Percentiles rank a stretch among this genome's conserved stretches.
phyloP scores from a whole-genome alignment of 2,888 invertebrate genomes.

The Julus scandinavius region DNA sequence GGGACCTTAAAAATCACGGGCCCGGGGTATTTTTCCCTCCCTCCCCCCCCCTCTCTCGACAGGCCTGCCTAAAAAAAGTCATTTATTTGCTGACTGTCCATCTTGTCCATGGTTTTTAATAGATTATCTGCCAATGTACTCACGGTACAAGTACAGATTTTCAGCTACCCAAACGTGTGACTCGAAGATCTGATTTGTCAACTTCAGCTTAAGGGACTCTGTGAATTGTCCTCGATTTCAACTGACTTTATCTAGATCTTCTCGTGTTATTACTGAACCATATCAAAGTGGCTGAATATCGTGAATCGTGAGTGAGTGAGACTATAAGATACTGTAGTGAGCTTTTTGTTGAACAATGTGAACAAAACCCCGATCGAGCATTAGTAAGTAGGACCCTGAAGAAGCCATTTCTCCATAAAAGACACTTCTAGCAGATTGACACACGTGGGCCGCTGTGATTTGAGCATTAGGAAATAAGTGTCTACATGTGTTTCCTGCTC shows the following conservation, averaged over 20 bases:
- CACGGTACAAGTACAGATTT: not conserved
- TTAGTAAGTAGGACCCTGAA: not conserved
- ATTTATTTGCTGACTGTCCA: too few relatives aligned
- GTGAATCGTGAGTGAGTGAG: not conserved
- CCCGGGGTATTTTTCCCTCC: too few relatives aligned
- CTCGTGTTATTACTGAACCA: constrained; percentile 30
- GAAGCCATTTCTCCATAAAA: not conserved
- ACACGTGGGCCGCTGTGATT: constrained; percentile 6
- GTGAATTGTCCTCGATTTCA: not conserved
- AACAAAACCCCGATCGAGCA: not conserved
- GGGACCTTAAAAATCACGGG: too few relatives aligned
- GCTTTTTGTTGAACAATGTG: not conserved
- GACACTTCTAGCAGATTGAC: constrained; percentile 22
- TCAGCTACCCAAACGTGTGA: not conserved
- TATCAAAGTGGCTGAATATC: constrained; percentile 25
- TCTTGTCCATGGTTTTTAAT: too few relatives aligned
- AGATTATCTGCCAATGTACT: too few relatives aligned
- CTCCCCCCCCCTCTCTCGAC: too few relatives aligned
- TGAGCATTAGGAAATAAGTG: constrained; percentile 7
- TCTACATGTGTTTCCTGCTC: constrained; percentile 4
- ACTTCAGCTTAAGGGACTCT: not conserved
- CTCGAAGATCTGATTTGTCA: not conserved
- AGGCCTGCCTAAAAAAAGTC: too few relatives aligned
- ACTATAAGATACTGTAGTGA: not conserved
- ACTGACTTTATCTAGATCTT: constrained; percentile 15